These are phyloP conservation scores for Oxyteleia sp. DNA, from an alignment of 2,888 invertebrate species.

Conservation along the genomic window DNA sequence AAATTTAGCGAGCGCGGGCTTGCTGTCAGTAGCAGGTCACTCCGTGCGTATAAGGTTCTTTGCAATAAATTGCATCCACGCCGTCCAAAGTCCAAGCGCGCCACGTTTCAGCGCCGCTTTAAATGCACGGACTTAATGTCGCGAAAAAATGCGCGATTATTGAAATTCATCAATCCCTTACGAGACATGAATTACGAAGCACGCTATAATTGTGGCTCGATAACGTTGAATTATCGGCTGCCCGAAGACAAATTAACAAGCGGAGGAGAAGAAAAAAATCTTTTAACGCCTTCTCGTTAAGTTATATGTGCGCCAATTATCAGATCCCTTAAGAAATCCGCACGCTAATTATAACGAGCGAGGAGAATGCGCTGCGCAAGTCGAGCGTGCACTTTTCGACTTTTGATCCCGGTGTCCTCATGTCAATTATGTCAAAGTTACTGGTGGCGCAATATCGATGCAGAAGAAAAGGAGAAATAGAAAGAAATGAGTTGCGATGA, in stretches of 20 bases:
- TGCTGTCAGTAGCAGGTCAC: conserved; percentile 60
- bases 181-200: conserved; percentile 9
- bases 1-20: conserved; percentile 48
- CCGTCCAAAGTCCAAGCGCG: conserved; percentile 65
- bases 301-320: not conserved
- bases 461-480: conserved; percentile 18
- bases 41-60: conserved; percentile 55
- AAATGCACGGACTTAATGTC: conserved; percentile 43
- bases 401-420: conserved; percentile 4
- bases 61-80: conserved; percentile 64
- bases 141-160: conserved; percentile 39
- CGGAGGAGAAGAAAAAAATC: not conserved
- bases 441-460: conserved; percentile 28
- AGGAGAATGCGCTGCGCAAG: not conserved
- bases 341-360: not conserved
- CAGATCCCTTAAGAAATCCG: not conserved
- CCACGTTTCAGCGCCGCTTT: conserved; percentile 26
- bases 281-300: conserved; percentile 6
- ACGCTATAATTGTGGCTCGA: not conserved
- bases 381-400: conserved; percentile 2
- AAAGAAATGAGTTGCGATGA: conserved; percentile 9
- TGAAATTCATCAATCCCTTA: conserved; percentile 25
- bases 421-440: conserved; percentile 20
- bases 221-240: not conserved
- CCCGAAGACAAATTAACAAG: conserved; percentile 2